These are phyloP conservation scores for Eleginops maclovinus DNA, from an alignment of 2,113 vertebrate species.

Conservation along the genomic window DNA sequence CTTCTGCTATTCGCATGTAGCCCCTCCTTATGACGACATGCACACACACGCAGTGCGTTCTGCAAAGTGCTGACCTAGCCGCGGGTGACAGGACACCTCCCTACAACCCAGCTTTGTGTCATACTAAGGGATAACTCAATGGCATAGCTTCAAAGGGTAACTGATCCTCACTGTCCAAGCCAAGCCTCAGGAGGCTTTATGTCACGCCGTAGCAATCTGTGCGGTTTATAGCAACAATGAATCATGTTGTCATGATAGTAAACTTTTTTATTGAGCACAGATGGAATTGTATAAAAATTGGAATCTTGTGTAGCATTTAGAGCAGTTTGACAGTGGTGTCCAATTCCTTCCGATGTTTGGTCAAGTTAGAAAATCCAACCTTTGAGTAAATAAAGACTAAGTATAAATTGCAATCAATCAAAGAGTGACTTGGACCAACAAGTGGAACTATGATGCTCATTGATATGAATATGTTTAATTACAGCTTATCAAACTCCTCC, in stretches of 20 bases:
- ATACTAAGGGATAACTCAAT: conserved; percentile 41
- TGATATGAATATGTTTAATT: background rate
- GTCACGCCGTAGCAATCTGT: conserved; percentile 48
- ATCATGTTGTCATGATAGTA: conserved; percentile 40
- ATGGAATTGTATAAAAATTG: conserved; percentile 31
- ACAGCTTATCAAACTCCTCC: background rate
- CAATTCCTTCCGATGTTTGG: background rate
- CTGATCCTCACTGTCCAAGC: conserved; percentile 31
- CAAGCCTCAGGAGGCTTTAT: conserved; percentile 52
- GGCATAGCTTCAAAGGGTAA: conserved; percentile 55
- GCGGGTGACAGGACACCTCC: conserved; percentile 64
- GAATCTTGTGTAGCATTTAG: conserved; percentile 17
- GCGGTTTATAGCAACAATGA: conserved; percentile 56
- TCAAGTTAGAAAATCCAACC: background rate
- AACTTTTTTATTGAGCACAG: conserved; percentile 38
- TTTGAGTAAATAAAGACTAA: background rate
- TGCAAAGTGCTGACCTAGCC: conserved; percentile 70
- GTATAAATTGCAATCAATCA: background rate
- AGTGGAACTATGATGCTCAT: background rate
- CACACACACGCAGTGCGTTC: conserved; percentile 32
- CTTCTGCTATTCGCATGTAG: conserved; percentile 25
- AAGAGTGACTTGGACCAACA: background rate
- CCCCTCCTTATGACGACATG: conserved; percentile 39
- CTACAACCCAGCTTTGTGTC: conserved; percentile 54
- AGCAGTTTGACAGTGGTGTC: background rate